Conservation (phyloP, 2,888 invertebrate genomes). For the Eupithecia inturbata region DNA sequence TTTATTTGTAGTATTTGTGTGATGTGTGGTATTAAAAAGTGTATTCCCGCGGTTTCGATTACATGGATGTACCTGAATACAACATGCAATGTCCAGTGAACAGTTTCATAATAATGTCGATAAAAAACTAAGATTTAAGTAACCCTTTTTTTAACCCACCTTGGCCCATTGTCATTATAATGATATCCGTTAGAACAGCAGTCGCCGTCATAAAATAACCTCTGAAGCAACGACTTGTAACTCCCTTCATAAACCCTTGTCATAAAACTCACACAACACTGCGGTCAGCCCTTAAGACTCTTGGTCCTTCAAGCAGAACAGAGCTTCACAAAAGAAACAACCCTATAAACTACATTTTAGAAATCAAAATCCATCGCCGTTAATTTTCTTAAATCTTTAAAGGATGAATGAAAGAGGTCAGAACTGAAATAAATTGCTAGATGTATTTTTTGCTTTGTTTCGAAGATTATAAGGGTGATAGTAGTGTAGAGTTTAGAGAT, state of each 20-base stretch:
- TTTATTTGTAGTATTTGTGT: too few species aligned
- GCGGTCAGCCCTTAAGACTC: constrained; percentile 54
- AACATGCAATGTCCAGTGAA: not conserved
- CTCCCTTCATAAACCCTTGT: constrained; percentile 65
- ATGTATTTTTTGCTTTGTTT: not conserved
- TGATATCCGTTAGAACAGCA: constrained; percentile 49
- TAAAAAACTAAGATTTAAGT: constrained; percentile 9
- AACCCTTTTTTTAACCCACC: constrained; percentile 11
- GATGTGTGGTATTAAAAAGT: not conserved
- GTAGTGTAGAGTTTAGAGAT: constrained; percentile 8
- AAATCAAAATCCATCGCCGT: constrained; percentile 17
- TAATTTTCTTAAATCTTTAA: constrained; percentile 16
- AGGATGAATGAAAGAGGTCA: constrained; percentile 18
- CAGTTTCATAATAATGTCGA: not conserved
- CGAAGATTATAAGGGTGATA: constrained; percentile 11
- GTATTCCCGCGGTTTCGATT: not conserved
- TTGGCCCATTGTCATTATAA: constrained; percentile 30
- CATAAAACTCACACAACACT: constrained; percentile 65
- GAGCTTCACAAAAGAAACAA: constrained; percentile 9
- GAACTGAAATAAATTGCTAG: constrained; percentile 9
- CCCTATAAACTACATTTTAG: not conserved
- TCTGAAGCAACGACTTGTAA: constrained; percentile 71
- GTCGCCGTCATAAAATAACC: constrained; percentile 65
- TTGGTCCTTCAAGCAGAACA: constrained; percentile 53
- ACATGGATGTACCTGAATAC: not conserved